Conservation (phyloP, 2,888 invertebrate species). For the Tetramorium bicarinatum region DNA sequence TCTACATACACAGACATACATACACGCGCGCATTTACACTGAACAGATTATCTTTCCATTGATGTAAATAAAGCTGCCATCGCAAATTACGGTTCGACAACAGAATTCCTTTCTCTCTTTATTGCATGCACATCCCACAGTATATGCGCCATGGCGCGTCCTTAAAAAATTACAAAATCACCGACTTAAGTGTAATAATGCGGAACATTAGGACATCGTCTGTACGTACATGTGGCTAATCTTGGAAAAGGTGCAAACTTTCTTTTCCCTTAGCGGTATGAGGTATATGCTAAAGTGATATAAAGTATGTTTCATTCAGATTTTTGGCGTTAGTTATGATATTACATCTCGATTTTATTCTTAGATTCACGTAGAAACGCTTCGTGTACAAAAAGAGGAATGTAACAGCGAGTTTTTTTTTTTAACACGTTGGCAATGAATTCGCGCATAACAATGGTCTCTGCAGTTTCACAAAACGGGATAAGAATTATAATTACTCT, state of each 20-base stretch:
- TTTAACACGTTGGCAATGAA: constrained; percentile 68
- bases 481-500: constrained; percentile 7
- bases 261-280: not conserved
- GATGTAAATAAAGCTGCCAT: constrained; percentile 82
- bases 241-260: not conserved
- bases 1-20: constrained; percentile 49
- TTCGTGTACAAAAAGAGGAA: constrained; percentile 75
- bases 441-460: constrained; percentile 63
- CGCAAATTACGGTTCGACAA: constrained; percentile 75
- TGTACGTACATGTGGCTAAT: constrained; percentile 60
- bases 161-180: constrained; percentile 81
- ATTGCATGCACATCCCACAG: constrained; percentile 71
- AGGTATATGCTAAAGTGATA: constrained; percentile 1
- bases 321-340: constrained; percentile 1
- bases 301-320: constrained; percentile 25
- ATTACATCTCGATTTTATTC: constrained; percentile 24
- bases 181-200: constrained; percentile 59
- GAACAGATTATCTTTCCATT: constrained; percentile 63
- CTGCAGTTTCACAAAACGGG: constrained; percentile 37
- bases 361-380: constrained; percentile 62
- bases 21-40: constrained; percentile 59
- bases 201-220: constrained; percentile 60
- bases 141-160: constrained; percentile 66
- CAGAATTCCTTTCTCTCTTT: constrained; percentile 70
- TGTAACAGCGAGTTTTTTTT: constrained; percentile 70